Base-by-base conservation (phyloP, 2,113 vertebrate species). In the Gadus macrocephalus region DNA sequence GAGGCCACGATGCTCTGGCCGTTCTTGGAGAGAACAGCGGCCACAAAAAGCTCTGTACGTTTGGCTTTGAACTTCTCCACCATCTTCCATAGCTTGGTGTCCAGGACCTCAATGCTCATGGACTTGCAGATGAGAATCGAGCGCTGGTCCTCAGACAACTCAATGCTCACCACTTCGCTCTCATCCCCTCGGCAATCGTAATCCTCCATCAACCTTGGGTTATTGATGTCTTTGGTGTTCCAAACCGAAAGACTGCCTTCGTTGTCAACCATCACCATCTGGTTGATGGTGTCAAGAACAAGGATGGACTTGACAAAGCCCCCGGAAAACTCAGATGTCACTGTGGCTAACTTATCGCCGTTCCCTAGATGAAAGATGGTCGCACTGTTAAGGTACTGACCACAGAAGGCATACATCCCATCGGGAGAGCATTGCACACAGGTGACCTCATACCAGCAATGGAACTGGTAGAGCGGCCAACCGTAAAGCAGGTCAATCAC, bases 401-500 rank as follows among this genome's bases (percentile, higher is more conserved):
- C 97, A 2, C 97, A 99, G 88, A 99, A 99, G 2, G 96, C 97
- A 62, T 98, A 96, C 73, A 93, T 86, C 63, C 97, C 97, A 2
- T 99, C 97, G 62, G 94, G 93, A 20, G 97, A 98, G 79, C 96
- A 99, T 84, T 96, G 96, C 76, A 98, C 95, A 62, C 96, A 99
- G 5, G 97, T 99, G 69, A 99, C 96, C 85, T 99, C 97, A 0
- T 99, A 98, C 97, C 97, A 99, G 88, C 97, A 99, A 80, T 98
- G 97, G 85, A 98, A 98, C 78, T 98, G 96, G 89, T 98, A 97
- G 42, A 99, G 93, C 15, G 97, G 97, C 97, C 97, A 99, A 0
- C 97, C 96, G 0, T 98, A 99, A 19, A 96, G 92, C 63, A 99
- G 86, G 77, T 99, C 97, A 17, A 99, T 98, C 49, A 99, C 95